Evolutionary conservation across 2,113 vertebrate species (phyloP).

Genomic region (Vulpes ferrilata): DNA sequence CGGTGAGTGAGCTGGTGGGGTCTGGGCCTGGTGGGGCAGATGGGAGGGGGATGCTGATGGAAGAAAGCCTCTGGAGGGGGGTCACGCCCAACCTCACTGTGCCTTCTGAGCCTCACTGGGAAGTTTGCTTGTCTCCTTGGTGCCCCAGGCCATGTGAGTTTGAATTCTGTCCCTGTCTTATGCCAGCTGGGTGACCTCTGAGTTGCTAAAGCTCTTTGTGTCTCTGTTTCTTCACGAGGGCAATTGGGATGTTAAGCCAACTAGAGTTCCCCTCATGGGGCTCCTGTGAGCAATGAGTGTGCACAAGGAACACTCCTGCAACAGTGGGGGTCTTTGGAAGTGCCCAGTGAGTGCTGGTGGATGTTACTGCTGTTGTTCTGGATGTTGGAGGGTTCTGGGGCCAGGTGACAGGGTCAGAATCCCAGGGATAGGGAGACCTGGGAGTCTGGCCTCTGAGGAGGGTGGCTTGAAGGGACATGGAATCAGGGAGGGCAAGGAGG

Average conservation of each 20-base stretch:
- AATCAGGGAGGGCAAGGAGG: no score
- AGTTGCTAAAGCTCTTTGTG: background rate
- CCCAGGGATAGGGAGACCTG: background rate
- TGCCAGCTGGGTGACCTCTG: background rate
- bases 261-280: no score
- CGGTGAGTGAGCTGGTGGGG: background rate
- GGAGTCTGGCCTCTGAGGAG: background rate
- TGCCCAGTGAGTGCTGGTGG: background rate
- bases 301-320: background rate
- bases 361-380: rapidly evolving
- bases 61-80: rapidly evolving
- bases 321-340: background rate
- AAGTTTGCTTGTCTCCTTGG: no score
- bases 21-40: background rate
- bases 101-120: background rate
- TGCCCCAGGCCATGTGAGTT: background rate
- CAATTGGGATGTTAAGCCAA: no score
- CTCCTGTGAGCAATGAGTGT: no score
- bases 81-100: no score
- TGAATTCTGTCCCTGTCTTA: background rate
- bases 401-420: background rate
- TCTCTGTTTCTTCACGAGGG: background rate
- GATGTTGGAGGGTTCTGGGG: background rate
- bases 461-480: background rate
- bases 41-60: no score